Percentiles rank a stretch among this genome's conserved stretches.
phyloP scores from a whole-genome alignment of 2,113 vertebrate genomes.

The Melanerpes formicivorus region DNA sequence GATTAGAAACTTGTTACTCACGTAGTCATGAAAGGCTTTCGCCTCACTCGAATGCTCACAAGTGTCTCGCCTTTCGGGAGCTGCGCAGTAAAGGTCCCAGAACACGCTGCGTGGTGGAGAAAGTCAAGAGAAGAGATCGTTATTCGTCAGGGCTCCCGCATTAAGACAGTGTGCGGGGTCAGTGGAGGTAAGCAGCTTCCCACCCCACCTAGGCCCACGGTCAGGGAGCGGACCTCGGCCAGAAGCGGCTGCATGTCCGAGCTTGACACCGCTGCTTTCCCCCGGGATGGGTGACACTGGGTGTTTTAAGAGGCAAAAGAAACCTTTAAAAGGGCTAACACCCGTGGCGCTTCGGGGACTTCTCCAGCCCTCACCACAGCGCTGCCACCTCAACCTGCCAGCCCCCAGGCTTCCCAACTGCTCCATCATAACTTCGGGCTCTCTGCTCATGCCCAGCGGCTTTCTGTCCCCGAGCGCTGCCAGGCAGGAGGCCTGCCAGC shows the following conservation, averaged over 20 bases:
- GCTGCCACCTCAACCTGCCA: neutral
- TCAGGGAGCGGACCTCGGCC: neutral
- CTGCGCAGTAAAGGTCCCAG: conserved; percentile 99
- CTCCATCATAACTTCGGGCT: neutral
- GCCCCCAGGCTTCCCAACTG: neutral
- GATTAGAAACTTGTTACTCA: conserved; percentile 87
- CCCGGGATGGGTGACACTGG: fast-evolving
- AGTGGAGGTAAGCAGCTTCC: neutral
- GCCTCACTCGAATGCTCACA: conserved; percentile 99
- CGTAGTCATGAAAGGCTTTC: conserved; percentile 99
- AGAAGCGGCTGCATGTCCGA: fast-evolving
- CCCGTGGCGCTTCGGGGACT: too few species aligned
- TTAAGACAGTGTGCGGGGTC: neutral
- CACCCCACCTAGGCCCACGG: neutral
- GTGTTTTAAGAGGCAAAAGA: neutral
- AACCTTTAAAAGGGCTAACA: neutral
- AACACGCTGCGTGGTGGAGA: conserved; percentile 86
- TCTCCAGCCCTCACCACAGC: neutral
- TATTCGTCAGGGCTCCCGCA: neutral
- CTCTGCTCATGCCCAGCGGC: neutral
- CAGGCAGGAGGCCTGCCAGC: neutral
- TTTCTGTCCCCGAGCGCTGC: neutral
- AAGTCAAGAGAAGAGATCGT: conserved; percentile 49
- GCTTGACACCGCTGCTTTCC: neutral
- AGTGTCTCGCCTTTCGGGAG: conserved; percentile 97